Conservation (phyloP, 2,797 vertebrate genomes). For the Decapterus maruadsi region DNA sequence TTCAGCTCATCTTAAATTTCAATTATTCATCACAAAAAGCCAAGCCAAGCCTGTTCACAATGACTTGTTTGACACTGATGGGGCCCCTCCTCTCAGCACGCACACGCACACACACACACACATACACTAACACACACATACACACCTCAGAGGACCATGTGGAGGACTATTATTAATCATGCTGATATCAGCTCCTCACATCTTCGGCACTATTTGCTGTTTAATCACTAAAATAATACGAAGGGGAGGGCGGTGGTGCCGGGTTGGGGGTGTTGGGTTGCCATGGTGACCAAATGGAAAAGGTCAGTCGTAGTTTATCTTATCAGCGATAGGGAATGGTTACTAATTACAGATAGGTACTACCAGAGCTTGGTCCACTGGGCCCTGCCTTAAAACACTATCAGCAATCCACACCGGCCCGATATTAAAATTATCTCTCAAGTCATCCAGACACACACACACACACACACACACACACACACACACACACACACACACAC, state of each 20-base stretch:
- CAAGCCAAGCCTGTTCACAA: conserved; percentile 78
- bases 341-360: conserved; percentile 91
- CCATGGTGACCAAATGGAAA: conserved; percentile 86
- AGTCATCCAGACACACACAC: conserved; percentile 73
- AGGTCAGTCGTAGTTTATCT: conserved; percentile 90
- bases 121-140: conserved; percentile 51
- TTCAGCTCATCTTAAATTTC: conserved; percentile 85
- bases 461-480: conserved; percentile 36
- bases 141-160: conserved; percentile 64
- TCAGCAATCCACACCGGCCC: conserved; percentile 87
- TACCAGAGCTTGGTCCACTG: conserved; percentile 83
- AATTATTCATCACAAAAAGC: conserved; percentile 86
- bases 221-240: conserved; percentile 91
- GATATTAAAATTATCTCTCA: conserved; percentile 87
- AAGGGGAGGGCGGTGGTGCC: conserved; percentile 59
- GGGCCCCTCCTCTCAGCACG: conserved; percentile 56
- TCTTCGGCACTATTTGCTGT: conserved; percentile 87
- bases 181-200: conserved; percentile 83
- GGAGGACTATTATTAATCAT: conserved; percentile 88
- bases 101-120: conserved; percentile 45
- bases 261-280: conserved; percentile 82
- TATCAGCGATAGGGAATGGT: conserved; percentile 90
- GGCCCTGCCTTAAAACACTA: conserved; percentile 86
- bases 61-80: conserved; percentile 72
- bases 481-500: conserved; percentile 20